Conservation (phyloP, 2,113 vertebrate genomes). For the Urocitellus parryii region DNA sequence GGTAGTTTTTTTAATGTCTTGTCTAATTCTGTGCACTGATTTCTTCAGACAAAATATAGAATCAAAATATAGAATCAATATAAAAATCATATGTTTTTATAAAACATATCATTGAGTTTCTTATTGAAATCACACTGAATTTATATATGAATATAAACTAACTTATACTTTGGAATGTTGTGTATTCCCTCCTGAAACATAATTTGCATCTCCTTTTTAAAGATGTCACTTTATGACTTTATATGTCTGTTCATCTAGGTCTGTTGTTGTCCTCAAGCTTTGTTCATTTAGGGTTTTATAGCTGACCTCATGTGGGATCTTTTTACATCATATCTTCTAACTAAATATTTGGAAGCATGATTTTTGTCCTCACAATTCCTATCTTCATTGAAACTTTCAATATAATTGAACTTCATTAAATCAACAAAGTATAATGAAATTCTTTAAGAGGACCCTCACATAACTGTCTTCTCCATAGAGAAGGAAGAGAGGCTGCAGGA, state of each 20-base stretch:
- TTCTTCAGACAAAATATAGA: not conserved
- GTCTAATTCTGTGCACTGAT: not conserved
- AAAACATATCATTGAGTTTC: not conserved
- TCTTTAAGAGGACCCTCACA: not conserved
- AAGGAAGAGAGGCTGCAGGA: not conserved
- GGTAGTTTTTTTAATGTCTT: not conserved
- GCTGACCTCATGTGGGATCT: not conserved
- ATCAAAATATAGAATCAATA: too few relatives aligned
- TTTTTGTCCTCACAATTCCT: not conserved
- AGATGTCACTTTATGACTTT: not conserved
- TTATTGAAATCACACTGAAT: not conserved
- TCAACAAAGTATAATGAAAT: not conserved
- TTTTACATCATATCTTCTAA: not conserved
- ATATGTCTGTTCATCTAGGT: not conserved
- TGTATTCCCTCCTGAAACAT: not conserved
- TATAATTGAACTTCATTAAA: constrained; percentile 1
- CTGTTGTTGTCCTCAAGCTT: not conserved
- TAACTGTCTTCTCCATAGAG: not conserved
- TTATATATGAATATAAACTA: constrained; percentile 1
- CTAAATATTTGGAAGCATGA: not conserved
- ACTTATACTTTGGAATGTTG: not conserved
- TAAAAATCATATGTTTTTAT: not conserved
- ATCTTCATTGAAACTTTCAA: constrained; percentile 3
- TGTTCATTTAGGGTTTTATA: constrained; percentile 24
- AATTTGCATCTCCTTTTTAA: not conserved